Base-by-base conservation (phyloP, 2,797 vertebrate genomes). In the Characodon lateralis region DNA sequence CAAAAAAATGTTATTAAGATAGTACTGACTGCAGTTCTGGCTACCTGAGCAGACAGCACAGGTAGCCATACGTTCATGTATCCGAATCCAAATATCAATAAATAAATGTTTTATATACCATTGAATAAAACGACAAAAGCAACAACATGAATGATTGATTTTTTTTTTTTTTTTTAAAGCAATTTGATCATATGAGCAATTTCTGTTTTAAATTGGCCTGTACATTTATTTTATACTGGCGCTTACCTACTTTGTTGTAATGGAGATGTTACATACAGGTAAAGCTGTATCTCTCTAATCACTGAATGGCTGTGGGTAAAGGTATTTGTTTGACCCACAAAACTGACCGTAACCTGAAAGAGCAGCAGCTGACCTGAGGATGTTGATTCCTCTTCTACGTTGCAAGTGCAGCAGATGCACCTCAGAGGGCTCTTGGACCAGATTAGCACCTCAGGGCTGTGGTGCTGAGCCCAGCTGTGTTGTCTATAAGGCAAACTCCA, bases 391-490 rank as follows among this genome's bases (percentile, higher is more conserved):
- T 89, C 78, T 77, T 76, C 82, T 48, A 73, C 79, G 72, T 87
- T 83, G 88, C 71, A 53, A 43, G 82, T 73, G 89, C 88, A 89
- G 93, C 92, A 93, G 92, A 94, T 88, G 92, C 84, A 87, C 82
- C 69, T 24, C 28, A 3, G 78, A 87, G 83, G 85, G 90, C 82
- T 88, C 83, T 83, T 88, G 84, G 88, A 89, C 87, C 90, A 94
- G 93, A 94, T 95, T 93, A 91, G 83, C 90, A 89, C 93, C 92
- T 88, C 75, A 26, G 86, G 93, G 83, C n/a, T 87, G 69, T 72
- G 73, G 41, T 82, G 76, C 46, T 73, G 90, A 91, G 89, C 86
- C 91, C 95, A 96, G 94, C 94, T 95, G 95, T 90, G 92, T 83
- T 31, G 71, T 89, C 90, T 84, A 80, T 81, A 85, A 69, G 26